phyloP scores from a whole-genome alignment of 1,140 invertebrate genomes.

The Polypedilum vanderplanki region DNA sequence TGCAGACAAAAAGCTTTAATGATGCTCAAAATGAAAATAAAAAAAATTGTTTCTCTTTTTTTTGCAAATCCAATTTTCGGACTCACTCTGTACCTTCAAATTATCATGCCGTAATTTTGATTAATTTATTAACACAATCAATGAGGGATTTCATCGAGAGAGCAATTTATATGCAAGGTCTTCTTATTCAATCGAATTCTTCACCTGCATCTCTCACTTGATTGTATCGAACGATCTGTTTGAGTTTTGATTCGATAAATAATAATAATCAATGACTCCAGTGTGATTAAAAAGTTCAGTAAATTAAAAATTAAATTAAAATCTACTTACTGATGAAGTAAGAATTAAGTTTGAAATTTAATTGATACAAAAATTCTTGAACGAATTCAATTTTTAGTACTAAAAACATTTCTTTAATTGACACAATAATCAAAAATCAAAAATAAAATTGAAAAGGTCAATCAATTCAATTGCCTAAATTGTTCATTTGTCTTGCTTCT shows the following conservation, averaged over 20 bases:
- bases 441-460: too few species aligned
- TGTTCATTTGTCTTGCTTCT: too few species aligned
- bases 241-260: not conserved
- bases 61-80: not conserved
- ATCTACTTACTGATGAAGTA: too few species aligned
- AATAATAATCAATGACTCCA: too few species aligned
- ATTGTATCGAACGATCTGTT: not conserved
- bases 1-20: not conserved
- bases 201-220: not conserved
- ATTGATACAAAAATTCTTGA: too few species aligned
- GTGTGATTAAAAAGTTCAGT: too few species aligned
- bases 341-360: too few species aligned
- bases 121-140: constrained; percentile 19
- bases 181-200: not conserved
- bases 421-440: too few species aligned
- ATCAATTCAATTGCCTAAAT: too few species aligned
- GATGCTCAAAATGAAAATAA: constrained; percentile 1
- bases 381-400: too few species aligned
- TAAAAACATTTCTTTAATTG: too few species aligned
- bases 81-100: not conserved
- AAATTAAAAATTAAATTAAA: too few species aligned
- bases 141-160: not conserved
- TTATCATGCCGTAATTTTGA: constrained; percentile 12
- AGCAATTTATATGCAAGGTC: not conserved
- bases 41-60: not conserved